Evolutionary conservation across 2,797 vertebrate genomes (phyloP), one percentile per base, ranked within the genome.

Genomic region (Paguma larvata): DNA sequence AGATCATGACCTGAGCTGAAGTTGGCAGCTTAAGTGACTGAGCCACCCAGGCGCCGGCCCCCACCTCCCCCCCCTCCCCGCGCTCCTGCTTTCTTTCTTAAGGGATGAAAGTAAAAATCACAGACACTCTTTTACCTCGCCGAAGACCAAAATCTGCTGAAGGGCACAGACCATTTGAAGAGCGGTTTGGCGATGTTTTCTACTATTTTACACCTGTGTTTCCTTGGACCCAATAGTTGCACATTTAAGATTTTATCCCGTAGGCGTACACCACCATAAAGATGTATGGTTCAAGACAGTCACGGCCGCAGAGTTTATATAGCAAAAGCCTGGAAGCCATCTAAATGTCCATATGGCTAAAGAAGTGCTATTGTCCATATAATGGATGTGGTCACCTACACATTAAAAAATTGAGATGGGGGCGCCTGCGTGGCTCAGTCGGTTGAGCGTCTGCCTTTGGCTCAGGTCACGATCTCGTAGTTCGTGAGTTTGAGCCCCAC

Each of bases 181-280:
- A 79, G 18, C 59, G n/a, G 8, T 63, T 85, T 63, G 59, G 63
- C 72, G 70, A 27, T 68, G 34, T 86, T 73, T 91, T 85, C 63
- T 48, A 56, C 5, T 93, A 84, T 95, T 89, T 96, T 80, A 92
- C 96, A 79, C 79, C 30, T 82, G 23, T 4, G 2, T 85, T 68
- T 90, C 70, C 38, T 51, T 85, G 65, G 34, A 18, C 6, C 41
- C 15, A 68, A 51, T 21, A 87, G 51, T 85, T 78, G 73, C 78
- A 94, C 2, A 2, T 62, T 88, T 92, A 93, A 75, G 25, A 62
- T 91, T 96, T 96, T 93, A 59, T 96, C n/a, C 83, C 86, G 2
- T 85, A 63, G 48, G 53, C 48, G 7, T 85, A 46, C 14, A 38
- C 19, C 16, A 30, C 84, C 14, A 80, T 23, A 68, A 67, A 63